phyloP scores from a whole-genome alignment of 2,113 vertebrate species.

The Amphiprion ocellaris region DNA sequence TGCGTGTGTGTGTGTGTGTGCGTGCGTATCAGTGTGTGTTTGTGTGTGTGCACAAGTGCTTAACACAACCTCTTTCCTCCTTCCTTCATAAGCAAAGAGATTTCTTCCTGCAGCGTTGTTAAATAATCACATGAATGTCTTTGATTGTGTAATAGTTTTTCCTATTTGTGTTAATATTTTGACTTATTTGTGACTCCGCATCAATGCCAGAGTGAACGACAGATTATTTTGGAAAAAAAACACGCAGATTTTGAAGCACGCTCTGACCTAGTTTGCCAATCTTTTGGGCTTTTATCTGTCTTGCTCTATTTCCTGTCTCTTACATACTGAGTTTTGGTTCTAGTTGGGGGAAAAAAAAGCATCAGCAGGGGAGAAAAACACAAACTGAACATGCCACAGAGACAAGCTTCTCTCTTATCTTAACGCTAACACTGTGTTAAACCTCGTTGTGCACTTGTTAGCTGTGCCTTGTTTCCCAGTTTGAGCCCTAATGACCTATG shows the following conservation, averaged over 20 bases:
- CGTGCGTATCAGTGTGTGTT: not conserved
- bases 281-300: slow-evolving; percentile 54
- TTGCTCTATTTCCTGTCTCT: slow-evolving; percentile 68
- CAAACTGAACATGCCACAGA: slow-evolving; percentile 42
- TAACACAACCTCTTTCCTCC: slow-evolving; percentile 72
- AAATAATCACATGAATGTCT: slow-evolving; percentile 38
- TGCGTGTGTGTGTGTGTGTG: slow-evolving; percentile 27
- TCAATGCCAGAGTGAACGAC: not conserved
- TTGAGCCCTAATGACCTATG: slow-evolving; percentile 70
- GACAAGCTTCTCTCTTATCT: slow-evolving; percentile 47
- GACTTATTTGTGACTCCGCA: not conserved
- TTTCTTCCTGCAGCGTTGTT: slow-evolving; percentile 50
- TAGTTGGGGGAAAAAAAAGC: slow-evolving; percentile 15
- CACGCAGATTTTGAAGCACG: slow-evolving; percentile 7
- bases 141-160: slow-evolving; percentile 47
- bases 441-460: slow-evolving; percentile 57
- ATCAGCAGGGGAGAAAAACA: slow-evolving; percentile 30
- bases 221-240: slow-evolving; percentile 33
- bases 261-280: slow-evolving; percentile 55
- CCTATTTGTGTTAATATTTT: not conserved
- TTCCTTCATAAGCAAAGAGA: slow-evolving; percentile 58
- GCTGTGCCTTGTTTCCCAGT: slow-evolving; percentile 59
- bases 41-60: slow-evolving; percentile 60
- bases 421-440: slow-evolving; percentile 59
- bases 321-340: slow-evolving; percentile 28